These are phyloP conservation scores for Sycophila texana DNA, from an alignment of 2,888 invertebrate species.

Conservation along the genomic window DNA sequence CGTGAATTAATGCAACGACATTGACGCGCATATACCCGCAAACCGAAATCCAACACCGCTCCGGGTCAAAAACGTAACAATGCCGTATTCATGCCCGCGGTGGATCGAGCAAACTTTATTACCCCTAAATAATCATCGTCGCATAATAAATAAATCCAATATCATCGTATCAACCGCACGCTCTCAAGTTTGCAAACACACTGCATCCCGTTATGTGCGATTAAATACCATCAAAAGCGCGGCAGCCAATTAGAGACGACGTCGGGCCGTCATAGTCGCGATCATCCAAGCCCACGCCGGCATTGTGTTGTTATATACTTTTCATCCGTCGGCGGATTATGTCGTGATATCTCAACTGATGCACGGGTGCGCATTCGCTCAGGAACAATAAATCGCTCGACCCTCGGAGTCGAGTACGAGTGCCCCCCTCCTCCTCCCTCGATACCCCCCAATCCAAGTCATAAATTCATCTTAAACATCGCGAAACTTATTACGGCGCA, in stretches of 20 bases:
- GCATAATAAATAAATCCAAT: too few species aligned
- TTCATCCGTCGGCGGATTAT: slow-evolving; percentile 26
- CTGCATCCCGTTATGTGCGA: too few species aligned
- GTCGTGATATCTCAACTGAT: slow-evolving; percentile 40
- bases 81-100: too few species aligned
- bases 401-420: not conserved
- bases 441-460: not conserved
- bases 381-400: not conserved
- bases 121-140: too few species aligned
- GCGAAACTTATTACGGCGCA: slow-evolving; percentile 33
- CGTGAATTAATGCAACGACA: too few species aligned
- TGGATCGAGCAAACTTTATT: too few species aligned
- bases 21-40: too few species aligned
- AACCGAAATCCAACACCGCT: too few species aligned
- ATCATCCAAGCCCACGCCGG: not conserved
- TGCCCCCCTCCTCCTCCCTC: not conserved
- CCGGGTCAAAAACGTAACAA: too few species aligned
- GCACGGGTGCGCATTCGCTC: not conserved
- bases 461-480: slow-evolving; percentile 42
- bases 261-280: not conserved
- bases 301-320: not conserved
- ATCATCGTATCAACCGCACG: too few species aligned
- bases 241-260: not conserved
- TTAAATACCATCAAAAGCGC: not conserved
- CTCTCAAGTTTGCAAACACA: too few species aligned